Conservation (phyloP, 2,113 vertebrate genomes). For the Dendrocopos noguchii region DNA sequence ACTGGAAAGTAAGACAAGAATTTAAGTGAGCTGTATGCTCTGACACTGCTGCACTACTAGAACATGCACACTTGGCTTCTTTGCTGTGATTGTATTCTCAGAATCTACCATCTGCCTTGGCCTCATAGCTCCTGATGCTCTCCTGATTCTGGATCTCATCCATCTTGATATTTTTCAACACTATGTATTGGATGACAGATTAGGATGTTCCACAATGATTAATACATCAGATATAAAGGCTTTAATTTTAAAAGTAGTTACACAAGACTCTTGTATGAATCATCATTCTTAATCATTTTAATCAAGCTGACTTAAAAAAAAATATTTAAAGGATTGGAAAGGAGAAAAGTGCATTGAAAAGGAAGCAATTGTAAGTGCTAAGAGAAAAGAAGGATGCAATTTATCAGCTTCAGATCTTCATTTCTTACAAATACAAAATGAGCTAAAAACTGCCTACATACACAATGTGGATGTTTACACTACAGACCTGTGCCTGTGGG, state of each 20-base stretch:
- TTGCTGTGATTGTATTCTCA: neutral
- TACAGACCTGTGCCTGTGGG: conserved; percentile 6
- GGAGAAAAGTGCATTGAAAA: neutral
- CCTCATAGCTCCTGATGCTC: neutral
- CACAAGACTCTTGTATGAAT: neutral
- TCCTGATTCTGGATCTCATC: neutral
- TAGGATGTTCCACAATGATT: neutral
- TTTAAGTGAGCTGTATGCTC: neutral
- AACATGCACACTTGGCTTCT: rapidly evolving
- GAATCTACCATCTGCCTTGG: neutral
- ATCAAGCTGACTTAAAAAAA: neutral
- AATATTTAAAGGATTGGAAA: neutral
- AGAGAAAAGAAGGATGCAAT: neutral
- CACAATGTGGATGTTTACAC: conserved; percentile 6
- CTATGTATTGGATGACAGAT: neutral
- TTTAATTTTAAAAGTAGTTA: neutral
- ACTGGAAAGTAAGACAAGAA: neutral
- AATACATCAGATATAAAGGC: neutral
- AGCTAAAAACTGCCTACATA: neutral
- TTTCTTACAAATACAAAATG: neutral
- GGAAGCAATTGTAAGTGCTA: neutral
- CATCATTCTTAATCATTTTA: neutral
- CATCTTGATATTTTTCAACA: neutral
- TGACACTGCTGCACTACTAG: neutral
- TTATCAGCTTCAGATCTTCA: neutral